Evolutionary conservation across 2,113 vertebrate genomes (phyloP), one percentile per base, ranked within the genome.

Genomic region (Psophia crepitans): DNA sequence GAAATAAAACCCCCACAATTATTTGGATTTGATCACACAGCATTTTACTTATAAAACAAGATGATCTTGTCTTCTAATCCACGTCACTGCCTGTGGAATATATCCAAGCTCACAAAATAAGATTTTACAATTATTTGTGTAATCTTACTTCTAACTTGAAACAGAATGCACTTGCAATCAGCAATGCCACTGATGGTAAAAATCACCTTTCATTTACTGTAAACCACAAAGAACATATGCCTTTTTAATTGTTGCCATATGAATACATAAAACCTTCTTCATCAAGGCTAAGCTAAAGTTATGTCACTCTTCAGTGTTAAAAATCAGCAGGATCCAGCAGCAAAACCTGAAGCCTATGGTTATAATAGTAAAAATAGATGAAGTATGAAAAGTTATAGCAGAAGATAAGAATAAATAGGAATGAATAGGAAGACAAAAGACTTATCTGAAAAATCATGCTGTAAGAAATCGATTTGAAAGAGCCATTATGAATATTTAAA

Each of bases 131-230:
- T 75, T 66, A 87, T 88, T 89, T 81, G 41, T 80, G 17, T 81
- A 87, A 70, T 61, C 60, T 81, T 87, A 86, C 64, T 78, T 95
- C 76, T 33, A 66, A 70, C 83, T 91, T 91, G 64, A 91, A 56
- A 35, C 15, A n/a, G 49, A 90, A 89, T n/a, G 22, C 32, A 57
- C 48, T 84, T 60, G n/a, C 44, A 87, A 91, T 63, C 11, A 76
- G 27, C 14, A 87, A 79, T n/a, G 53, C 18, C 85, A 28, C 35
- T 76, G 49, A 64, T 74, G 54, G 90, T 64, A 96, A 98, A 98
- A 81, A 95, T 93, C 84, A 75, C 35, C 49, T 81, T 84, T 92
- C 93, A 96, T 89, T 95, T 90, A 93, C 81, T 79, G 33, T 43
- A 97, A 96, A 89, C 27, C 54, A 89, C 77, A 89, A 87, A 82